phyloP scores from a whole-genome alignment of 2,888 invertebrate genomes.

The Ypsolopha scabrella region DNA sequence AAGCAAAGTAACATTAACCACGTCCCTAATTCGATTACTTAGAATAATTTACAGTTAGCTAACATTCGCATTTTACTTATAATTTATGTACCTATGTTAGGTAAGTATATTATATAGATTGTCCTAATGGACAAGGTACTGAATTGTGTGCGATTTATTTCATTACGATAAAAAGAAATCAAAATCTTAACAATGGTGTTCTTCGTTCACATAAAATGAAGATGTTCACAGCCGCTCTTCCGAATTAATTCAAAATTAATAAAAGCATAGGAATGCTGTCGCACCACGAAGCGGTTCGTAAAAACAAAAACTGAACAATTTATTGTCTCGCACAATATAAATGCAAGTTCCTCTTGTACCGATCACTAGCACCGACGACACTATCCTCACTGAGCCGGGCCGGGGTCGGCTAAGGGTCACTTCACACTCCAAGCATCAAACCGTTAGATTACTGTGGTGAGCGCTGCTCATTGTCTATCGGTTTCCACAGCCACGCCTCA shows the following conservation, averaged over 20 bases:
- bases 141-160: constrained; percentile 53
- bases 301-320: constrained; percentile 13
- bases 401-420: constrained; percentile 18
- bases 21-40: constrained; percentile 57
- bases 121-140: constrained; percentile 53
- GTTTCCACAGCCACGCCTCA: constrained; percentile 39
- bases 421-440: constrained; percentile 59
- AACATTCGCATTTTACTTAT: constrained; percentile 55
- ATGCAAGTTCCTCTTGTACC: constrained; percentile 21
- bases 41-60: constrained; percentile 62
- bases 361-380: background rate
- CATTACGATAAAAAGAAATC: background rate
- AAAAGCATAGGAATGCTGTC: background rate
- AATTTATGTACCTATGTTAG: constrained; percentile 28
- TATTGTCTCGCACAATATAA: constrained; percentile 64
- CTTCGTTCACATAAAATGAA: constrained; percentile 36
- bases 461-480: constrained; percentile 51
- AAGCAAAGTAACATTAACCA: constrained; percentile 42
- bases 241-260: constrained; percentile 5
- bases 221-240: constrained; percentile 63
- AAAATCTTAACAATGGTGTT: constrained; percentile 35
- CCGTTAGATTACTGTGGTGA: constrained; percentile 62
- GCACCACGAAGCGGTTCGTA: background rate
- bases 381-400: constrained; percentile 6
- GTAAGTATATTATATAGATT: constrained; percentile 35